Evolutionary conservation across 2,113 vertebrate genomes (phyloP).

Genomic region (Heterotis niloticus): DNA sequence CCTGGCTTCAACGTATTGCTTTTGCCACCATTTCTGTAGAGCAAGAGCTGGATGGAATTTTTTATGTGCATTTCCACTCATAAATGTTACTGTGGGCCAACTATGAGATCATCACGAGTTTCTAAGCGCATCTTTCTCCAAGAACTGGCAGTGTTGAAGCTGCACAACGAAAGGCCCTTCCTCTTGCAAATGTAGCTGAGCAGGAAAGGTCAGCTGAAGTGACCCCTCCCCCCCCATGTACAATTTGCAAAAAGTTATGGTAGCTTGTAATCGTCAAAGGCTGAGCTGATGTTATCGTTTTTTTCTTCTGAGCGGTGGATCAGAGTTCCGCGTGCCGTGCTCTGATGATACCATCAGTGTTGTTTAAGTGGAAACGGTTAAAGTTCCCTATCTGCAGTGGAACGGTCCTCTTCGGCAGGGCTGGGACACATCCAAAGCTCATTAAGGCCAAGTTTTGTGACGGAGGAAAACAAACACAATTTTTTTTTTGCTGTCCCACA

Average conservation of each 20-base stretch:
- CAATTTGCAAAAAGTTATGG: background rate
- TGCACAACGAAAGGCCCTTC: background rate
- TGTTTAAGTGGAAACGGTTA: background rate
- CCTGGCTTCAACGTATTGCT: too few species aligned
- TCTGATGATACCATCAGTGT: background rate
- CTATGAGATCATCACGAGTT: background rate
- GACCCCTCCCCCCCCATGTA: background rate
- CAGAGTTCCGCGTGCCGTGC: background rate
- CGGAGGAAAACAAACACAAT: background rate
- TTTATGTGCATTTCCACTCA: conserved; percentile 18
- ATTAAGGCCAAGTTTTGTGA: background rate
- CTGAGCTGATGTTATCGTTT: background rate
- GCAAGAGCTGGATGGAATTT: too few species aligned
- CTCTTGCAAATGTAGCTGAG: background rate
- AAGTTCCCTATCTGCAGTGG: background rate
- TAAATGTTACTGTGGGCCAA: conserved; percentile 5
- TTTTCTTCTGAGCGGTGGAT: background rate
- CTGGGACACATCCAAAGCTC: background rate
- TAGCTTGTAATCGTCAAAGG: background rate
- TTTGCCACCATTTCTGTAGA: too few species aligned
- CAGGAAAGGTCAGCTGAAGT: background rate
- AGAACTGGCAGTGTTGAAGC: background rate
- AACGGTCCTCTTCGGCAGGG: background rate
- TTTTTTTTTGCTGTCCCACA: background rate
- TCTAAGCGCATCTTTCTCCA: background rate